Percentiles rank a stretch among this genome's conserved stretches.
Evolutionary conservation across 1,140 invertebrate genomes (phyloP).

Genomic region (Drosophila trapezifrons): DNA sequence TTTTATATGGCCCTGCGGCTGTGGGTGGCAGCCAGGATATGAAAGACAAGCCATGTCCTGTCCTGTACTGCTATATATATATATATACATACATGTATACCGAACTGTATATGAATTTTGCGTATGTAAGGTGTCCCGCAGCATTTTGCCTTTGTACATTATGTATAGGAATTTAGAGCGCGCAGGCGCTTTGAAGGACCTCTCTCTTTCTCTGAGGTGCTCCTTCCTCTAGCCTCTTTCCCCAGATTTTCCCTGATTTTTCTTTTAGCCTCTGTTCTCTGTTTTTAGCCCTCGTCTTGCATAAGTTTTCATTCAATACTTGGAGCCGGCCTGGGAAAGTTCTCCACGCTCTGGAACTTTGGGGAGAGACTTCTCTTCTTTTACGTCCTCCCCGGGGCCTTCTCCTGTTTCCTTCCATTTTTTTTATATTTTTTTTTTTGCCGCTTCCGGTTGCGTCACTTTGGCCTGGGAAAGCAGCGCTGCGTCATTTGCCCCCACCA

Average conservation of each 20-base stretch:
- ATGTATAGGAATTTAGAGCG: constrained; percentile 50
- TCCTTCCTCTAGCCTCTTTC: constrained; percentile 3
- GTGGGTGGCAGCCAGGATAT: constrained; percentile 68
- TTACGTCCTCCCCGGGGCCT: constrained; percentile 4
- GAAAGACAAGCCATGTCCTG: constrained; percentile 38
- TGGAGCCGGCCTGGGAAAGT: constrained; percentile 47
- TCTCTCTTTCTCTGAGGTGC: background rate
- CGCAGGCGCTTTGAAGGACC: constrained; percentile 32
- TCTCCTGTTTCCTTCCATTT: constrained; percentile 2
- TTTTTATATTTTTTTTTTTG: constrained; percentile 12
- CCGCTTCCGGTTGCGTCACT: constrained; percentile 80
- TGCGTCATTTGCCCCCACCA: constrained; percentile 60
- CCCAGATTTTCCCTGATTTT: constrained; percentile 14
- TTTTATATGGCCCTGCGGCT: constrained; percentile 59
- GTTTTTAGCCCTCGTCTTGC: constrained; percentile 18
- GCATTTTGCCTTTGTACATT: constrained; percentile 27
- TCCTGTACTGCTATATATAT: constrained; percentile 11
- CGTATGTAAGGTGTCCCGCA: constrained; percentile 19
- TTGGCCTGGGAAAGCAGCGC: constrained; percentile 48
- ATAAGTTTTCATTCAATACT: constrained; percentile 77
- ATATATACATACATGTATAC: constrained; percentile 6
- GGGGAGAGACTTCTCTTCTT: constrained; percentile 7
- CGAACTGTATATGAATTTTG: constrained; percentile 20
- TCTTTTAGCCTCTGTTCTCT: background rate
- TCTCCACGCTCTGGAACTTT: constrained; percentile 1